Evolutionary conservation across 2,888 invertebrate genomes (phyloP), one percentile per base, ranked within the genome.

Genomic region (Tubulanus polymorphus): DNA sequence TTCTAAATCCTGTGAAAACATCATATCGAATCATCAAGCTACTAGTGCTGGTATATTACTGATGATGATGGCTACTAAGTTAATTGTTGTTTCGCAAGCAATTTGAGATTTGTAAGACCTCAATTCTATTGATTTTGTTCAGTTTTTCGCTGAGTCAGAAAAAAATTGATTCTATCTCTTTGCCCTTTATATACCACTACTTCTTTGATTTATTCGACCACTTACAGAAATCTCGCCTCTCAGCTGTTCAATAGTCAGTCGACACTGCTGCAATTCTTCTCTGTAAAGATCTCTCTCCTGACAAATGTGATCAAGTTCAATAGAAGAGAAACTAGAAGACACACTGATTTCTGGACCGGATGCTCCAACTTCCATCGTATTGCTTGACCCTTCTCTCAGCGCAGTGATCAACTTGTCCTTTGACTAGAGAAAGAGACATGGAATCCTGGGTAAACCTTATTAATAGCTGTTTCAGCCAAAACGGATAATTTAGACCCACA

Each of bases 351-450:
- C 71, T 15, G 57, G 12, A 28, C 20, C 53, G 0, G 66, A 70
- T 10, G 64, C 60, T 3, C 62, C 64, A 2, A 65, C 69, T 15
- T 20, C 41, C 6, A 23, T 23, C 15, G 41, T 23, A 8, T 18
- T 23, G 23, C 23, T 41, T 5, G 70, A 63, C 0, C 70, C 71
- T 52, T 73, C 73, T 26, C 69, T 74, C 32, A 88, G 75, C 65
- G 85, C 84, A 6, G 83, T 79, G 55, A 89, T 88, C 27, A 90
- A 77, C 64, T 85, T 84, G 69, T 91, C 90, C 70, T 90, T 90
- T 60, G 79, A 77, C 76, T 79, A 67, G 15, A 67, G 54, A 27
- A 52, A 49, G 18, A 56, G 26, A 53, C 2, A 37, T 18, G 25
- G n/a, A 48, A 10, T n/a, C 10, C 23, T 23, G 12, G 18, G 10